Evolutionary conservation across 2,797 vertebrate species (phyloP).

Genomic region (Hippocampus kuda): DNA sequence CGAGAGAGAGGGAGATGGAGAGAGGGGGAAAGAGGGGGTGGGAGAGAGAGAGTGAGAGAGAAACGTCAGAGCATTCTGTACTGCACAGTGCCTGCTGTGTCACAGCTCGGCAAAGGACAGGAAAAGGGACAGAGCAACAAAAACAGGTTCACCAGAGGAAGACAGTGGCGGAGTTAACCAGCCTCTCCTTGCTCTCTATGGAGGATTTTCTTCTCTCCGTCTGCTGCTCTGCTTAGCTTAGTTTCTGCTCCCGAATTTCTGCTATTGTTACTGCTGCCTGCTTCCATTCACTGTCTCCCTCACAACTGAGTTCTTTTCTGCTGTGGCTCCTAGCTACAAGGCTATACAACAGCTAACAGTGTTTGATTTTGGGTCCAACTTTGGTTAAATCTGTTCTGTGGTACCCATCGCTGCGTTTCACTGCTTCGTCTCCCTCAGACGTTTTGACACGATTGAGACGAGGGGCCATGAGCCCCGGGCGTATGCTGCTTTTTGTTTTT

Average conservation of each 20-base stretch:
- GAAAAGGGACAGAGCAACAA: conserved; percentile 19
- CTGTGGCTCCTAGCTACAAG: not conserved
- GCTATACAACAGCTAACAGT: not conserved
- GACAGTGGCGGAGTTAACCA: conserved; percentile 8
- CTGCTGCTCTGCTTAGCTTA: conserved; percentile 3
- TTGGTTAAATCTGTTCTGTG: conserved; percentile 4
- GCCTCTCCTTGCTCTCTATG: conserved; percentile 13
- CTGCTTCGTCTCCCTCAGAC: not conserved
- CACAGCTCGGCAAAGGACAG: conserved; percentile 40
- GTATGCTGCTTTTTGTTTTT: conserved; percentile 99
- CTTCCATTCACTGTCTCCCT: conserved; percentile 11
- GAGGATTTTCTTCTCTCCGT: conserved; percentile 10
- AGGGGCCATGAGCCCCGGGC: conserved; percentile 96
- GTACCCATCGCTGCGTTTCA: not conserved
- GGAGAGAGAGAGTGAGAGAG: conserved; percentile 28
- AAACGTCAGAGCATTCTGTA: conserved; percentile 42
- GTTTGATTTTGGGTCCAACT: conserved; percentile 1
- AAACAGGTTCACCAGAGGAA: conserved; percentile 17
- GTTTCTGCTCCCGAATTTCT: conserved; percentile 28
- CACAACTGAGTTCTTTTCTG: conserved; percentile 13
- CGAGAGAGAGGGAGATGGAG: conserved; percentile 27
- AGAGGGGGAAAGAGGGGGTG: conserved; percentile 1
- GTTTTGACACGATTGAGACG: conserved; percentile 33
- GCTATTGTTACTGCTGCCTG: not conserved
- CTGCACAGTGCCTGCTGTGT: conserved; percentile 34